Conservation (phyloP, 2,888 invertebrate species). For the Axea sp. region DNA sequence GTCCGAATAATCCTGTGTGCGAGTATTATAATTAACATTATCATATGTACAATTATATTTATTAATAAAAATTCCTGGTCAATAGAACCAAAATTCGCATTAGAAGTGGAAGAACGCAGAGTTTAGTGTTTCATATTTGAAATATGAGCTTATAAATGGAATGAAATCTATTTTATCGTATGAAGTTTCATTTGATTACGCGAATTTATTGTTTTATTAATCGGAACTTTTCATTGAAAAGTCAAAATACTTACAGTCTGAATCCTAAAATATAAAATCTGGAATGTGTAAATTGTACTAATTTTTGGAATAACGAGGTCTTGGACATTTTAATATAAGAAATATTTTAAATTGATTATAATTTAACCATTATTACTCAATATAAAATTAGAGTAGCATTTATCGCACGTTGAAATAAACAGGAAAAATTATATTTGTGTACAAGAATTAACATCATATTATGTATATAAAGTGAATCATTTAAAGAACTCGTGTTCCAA, state of each 20-base stretch:
- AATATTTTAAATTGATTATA: too few species aligned
- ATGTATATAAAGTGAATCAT: too few species aligned
- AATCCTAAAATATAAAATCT: slow-evolving; percentile 25
- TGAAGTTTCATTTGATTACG: slow-evolving; percentile 7
- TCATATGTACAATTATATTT: slow-evolving; percentile 37
- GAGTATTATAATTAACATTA: slow-evolving; percentile 34
- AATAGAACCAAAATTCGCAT: slow-evolving; percentile 7
- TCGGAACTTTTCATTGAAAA: slow-evolving; percentile 5
- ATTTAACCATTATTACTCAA: too few species aligned
- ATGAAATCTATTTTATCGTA: background rate
- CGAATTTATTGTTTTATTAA: slow-evolving; percentile 19
- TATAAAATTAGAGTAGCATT: too few species aligned
- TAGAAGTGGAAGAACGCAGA: slow-evolving; percentile 1
- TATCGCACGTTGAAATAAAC: too few species aligned
- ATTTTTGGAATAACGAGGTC: slow-evolving; percentile 3
- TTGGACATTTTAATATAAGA: too few species aligned
- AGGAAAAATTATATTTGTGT: too few species aligned
- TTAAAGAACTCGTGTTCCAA: background rate
- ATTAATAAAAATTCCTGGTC: background rate
- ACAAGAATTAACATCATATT: too few species aligned
- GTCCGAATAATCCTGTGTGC: slow-evolving; percentile 27
- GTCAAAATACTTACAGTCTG: slow-evolving; percentile 15
- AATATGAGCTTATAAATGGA: slow-evolving; percentile 1
- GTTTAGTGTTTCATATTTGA: background rate
- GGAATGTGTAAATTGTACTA: slow-evolving; percentile 2